Evolutionary conservation across 2,888 invertebrate species (phyloP).

Genomic region (Lobophora halterata): DNA sequence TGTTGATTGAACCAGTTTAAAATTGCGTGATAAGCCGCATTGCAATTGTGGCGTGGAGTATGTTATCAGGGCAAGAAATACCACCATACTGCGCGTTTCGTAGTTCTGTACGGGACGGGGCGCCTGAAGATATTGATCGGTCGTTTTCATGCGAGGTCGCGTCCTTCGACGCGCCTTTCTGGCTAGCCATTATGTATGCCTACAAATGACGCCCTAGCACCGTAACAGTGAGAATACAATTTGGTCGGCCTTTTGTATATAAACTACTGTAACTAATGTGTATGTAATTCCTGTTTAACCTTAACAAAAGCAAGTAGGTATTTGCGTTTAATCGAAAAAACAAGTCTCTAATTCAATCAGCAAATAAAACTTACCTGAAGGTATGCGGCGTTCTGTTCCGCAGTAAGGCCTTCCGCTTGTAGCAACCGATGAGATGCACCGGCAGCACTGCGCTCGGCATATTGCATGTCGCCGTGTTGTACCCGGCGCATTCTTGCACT

Average conservation of each 20-base stretch:
- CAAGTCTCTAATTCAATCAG: no score
- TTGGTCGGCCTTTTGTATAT: no score
- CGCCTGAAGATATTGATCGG: constrained; percentile 70
- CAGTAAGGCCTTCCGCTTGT: constrained; percentile 91
- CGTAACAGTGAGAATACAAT: no score
- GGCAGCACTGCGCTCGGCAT: constrained; percentile 89
- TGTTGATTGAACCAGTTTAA: constrained; percentile 18
- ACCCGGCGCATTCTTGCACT: constrained; percentile 79
- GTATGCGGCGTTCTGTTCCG: constrained; percentile 91
- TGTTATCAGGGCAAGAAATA: constrained; percentile 66
- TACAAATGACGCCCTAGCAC: no score
- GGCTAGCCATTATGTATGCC: no score
- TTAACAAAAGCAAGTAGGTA: no score
- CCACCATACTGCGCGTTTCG: constrained; percentile 63
- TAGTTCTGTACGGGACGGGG: constrained; percentile 49
- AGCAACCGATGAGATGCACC: constrained; percentile 89
- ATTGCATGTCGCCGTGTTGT: constrained; percentile 90
- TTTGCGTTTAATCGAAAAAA: no score
- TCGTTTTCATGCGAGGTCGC: constrained; percentile 71
- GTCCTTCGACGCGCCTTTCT: constrained; percentile 79
- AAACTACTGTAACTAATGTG: no score
- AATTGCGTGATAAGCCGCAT: constrained; percentile 28
- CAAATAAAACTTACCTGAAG: constrained; percentile 83
- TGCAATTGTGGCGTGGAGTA: constrained; percentile 40
- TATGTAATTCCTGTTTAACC: no score